Conservation (phyloP, 92 coral and sea anemone species). For the Virgularia gustaviana region DNA sequence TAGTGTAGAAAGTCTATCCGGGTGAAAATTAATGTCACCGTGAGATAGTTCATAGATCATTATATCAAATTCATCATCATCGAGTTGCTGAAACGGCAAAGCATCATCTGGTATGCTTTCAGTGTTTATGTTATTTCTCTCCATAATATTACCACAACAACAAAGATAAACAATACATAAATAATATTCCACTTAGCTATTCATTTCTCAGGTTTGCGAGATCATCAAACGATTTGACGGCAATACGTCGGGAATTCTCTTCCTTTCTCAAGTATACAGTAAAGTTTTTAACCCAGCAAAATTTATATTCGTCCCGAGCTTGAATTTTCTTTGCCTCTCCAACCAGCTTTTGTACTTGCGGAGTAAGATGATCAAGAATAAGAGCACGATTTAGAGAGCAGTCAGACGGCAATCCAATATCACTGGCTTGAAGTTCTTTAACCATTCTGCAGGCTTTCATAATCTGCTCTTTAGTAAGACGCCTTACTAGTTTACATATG, state of each 20-base stretch:
- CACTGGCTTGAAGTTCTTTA: conserved; percentile 29
- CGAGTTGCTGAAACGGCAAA: conserved; percentile 32
- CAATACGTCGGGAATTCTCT: conserved; percentile 26
- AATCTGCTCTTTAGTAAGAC: conserved; percentile 42
- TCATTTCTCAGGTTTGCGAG: conserved; percentile 15
- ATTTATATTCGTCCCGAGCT: conserved; percentile 22
- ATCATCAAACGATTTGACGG: conserved; percentile 25
- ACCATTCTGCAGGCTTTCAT: conserved; percentile 24
- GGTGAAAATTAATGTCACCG: conserved; percentile 28
- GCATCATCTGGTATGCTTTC: conserved; percentile 29
- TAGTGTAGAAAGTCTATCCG: background rate
- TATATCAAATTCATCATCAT: conserved; percentile 9
- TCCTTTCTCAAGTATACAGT: conserved; percentile 20
- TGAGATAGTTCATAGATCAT: conserved; percentile 28
- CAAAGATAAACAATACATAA: background rate
- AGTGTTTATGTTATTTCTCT: too few relatives aligned
- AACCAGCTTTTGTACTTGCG: conserved; percentile 29
- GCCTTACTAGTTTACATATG: conserved; percentile 42
- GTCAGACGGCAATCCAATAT: conserved; percentile 28
- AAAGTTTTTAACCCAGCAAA: conserved; percentile 46
- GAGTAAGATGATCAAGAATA: conserved; percentile 41
- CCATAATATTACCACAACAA: background rate
- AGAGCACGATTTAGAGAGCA: conserved; percentile 12
- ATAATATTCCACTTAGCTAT: conserved; percentile 10
- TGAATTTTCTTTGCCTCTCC: conserved; percentile 43